Conservation (phyloP, 2,113 vertebrate genomes). For the Pterocles gutturalis region DNA sequence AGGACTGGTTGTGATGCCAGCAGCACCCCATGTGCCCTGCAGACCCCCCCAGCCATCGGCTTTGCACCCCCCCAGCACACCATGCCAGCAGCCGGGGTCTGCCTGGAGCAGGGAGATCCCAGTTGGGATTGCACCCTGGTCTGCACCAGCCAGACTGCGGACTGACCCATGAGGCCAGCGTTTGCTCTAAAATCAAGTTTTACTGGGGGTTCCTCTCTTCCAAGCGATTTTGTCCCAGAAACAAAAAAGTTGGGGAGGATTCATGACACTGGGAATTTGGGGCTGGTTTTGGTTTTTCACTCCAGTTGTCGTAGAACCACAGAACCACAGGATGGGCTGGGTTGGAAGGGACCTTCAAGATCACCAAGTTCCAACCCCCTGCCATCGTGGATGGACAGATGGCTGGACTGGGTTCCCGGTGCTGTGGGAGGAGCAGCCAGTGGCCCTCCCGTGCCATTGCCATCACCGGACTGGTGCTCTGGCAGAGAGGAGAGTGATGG, state of each 20-base stretch:
- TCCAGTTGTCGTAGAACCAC: neutral
- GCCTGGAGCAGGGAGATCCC: neutral
- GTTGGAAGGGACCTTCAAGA: too few relatives aligned
- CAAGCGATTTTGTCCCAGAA: neutral
- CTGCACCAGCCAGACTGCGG: too few relatives aligned
- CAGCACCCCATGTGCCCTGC: fast-evolving
- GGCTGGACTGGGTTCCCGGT: neutral
- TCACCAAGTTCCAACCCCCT: too few relatives aligned
- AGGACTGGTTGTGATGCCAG: neutral
- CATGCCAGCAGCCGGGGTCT: neutral
- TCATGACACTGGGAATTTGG: neutral
- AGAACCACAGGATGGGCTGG: too few relatives aligned
- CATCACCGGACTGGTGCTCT: fast-evolving
- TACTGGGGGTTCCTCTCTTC: neutral
- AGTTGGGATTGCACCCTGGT: fast-evolving
- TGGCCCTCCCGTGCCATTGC: neutral
- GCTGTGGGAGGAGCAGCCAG: neutral
- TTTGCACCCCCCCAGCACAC: fast-evolving
- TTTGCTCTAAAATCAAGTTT: neutral
- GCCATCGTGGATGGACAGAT: too few relatives aligned
- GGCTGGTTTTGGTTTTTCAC: neutral
- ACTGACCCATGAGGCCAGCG: neutral
- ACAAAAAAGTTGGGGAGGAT: neutral
- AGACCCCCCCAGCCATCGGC: neutral
- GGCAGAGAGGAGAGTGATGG: neutral